Evolutionary conservation across 1,140 invertebrate species (phyloP).

Genomic region (Tenebrio molitor): DNA sequence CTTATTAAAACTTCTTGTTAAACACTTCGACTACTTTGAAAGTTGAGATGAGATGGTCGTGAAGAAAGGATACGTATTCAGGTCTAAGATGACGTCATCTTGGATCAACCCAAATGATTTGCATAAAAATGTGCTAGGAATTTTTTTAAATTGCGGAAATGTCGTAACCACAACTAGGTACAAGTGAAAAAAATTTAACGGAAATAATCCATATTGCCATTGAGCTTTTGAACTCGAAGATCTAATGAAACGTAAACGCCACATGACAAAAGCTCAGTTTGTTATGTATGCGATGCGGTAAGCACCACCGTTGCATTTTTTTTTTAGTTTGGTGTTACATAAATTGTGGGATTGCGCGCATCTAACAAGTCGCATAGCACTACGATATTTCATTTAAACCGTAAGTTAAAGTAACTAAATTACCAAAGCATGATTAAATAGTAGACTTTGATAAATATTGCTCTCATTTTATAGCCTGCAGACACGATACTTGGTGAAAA

Average conservation of each 20-base stretch:
- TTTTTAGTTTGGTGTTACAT: conserved; percentile 5
- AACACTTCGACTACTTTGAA: no score
- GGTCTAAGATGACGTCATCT: conserved; percentile 3
- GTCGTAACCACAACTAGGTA: no score
- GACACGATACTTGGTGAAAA: conserved; percentile 44
- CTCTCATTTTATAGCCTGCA: conserved; percentile 48
- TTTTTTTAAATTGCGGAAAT: not conserved
- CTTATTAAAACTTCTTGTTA: no score
- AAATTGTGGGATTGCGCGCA: conserved; percentile 33
- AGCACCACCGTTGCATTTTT: no score
- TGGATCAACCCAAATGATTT: not conserved
- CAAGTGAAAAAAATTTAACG: no score
- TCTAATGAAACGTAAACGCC: no score
- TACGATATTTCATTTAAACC: conserved; percentile 44
- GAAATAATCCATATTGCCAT: no score
- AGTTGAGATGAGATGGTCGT: no score
- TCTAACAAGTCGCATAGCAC: conserved; percentile 30
- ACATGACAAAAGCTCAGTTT: conserved; percentile 2
- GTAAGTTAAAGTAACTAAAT: conserved; percentile 49
- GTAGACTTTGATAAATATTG: conserved; percentile 52
- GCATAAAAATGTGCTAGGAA: conserved; percentile 34
- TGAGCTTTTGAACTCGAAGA: no score
- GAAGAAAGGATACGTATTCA: no score
- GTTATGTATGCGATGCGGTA: conserved; percentile 7
- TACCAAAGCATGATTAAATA: conserved; percentile 52